Evolutionary conservation across 2,113 vertebrate species (phyloP), one percentile per base, ranked within the genome.

Genomic region (Parus major): DNA sequence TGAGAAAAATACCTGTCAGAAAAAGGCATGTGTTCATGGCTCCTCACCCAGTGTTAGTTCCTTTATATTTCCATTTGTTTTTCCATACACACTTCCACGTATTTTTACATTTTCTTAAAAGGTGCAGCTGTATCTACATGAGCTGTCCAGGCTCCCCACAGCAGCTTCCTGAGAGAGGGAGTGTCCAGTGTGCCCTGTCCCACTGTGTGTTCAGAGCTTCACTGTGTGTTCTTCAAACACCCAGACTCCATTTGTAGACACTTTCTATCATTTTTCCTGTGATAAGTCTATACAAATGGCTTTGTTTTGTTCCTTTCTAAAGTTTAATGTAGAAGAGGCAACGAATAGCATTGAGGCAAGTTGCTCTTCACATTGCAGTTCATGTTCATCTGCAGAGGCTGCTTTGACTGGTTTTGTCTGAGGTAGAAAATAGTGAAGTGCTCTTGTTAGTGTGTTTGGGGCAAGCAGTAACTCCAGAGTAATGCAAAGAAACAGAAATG

Each of bases 271-370:
- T 39, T 81, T 82, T 53, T 65, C 10, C 8, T 44, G 55, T 59
- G 76, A 5, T 71, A 57, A 44, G 7, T 44, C 69, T 82, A 35
- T 36, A 46, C 61, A 53, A 44, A 64, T 66, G 42, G 35, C 49
- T 66, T 91, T 84, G 70, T 2, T 82, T 68, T 66, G 55, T 92
- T 94, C 31, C 73, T 82, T 87, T 85, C 70, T 82, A 4, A 91
- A 71, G 71, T 80, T 88, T 57, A 68, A 92, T 91, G 57, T 78
- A 47, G 56, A 73, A 92, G 65, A 61, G n/a, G 42, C 84, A 78
- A 56, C n/a, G 84, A 66, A 56, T 64, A 49, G 49, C 22, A 12
- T 27, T 39, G 82, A 61, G 65, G 49, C 73, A 72, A 65, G 25
- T 61, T 85, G 63, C 59, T 72, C 39, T 85, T 85, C 65, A 24